phyloP scores from a whole-genome alignment of 92 coral and sea anemone genomes.

The Plumapathes pennacea region DNA sequence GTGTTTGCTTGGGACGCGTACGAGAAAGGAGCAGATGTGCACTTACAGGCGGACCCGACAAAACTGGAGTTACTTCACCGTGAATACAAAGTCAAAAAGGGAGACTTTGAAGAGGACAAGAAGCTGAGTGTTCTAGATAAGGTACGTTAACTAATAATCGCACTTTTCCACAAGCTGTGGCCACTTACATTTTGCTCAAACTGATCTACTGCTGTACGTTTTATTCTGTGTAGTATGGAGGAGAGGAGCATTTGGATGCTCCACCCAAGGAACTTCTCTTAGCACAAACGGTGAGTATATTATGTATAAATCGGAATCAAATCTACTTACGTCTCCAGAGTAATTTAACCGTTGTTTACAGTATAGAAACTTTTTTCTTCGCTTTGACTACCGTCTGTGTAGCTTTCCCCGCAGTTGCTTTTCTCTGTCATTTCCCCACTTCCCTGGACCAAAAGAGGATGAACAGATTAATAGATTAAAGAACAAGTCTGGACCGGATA shows the following conservation, averaged over 20 bases:
- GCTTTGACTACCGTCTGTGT: too few species aligned
- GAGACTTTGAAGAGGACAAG: constrained; percentile 84
- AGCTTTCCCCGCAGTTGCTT: too few species aligned
- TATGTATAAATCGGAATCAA: too few species aligned
- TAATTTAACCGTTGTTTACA: too few species aligned
- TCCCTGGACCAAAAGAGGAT: neutral
- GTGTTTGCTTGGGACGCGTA: constrained; percentile 99
- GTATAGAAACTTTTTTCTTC: too few species aligned
- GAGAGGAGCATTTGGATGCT: constrained; percentile 88
- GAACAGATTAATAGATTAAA: too few species aligned
- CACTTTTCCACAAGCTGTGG: too few species aligned
- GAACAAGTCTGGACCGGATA: too few species aligned
- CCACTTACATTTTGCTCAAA: neutral
- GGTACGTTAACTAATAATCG: too few species aligned
- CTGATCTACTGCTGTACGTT: neutral
- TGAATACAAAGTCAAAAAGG: constrained; percentile 95
- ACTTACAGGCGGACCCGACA: constrained; percentile 96
- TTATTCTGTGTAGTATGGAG: constrained; percentile 77
- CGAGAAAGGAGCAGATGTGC: constrained; percentile 98
- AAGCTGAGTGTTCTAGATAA: constrained; percentile 79
- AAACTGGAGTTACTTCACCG: constrained; percentile 91
- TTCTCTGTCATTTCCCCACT: neutral
- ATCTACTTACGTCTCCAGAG: too few species aligned
- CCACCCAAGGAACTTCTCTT: constrained; percentile 88
- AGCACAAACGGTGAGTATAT: constrained; percentile 87